Evolutionary conservation across 2,113 vertebrate species (phyloP).

Genomic region (Diadophis punctatus): DNA sequence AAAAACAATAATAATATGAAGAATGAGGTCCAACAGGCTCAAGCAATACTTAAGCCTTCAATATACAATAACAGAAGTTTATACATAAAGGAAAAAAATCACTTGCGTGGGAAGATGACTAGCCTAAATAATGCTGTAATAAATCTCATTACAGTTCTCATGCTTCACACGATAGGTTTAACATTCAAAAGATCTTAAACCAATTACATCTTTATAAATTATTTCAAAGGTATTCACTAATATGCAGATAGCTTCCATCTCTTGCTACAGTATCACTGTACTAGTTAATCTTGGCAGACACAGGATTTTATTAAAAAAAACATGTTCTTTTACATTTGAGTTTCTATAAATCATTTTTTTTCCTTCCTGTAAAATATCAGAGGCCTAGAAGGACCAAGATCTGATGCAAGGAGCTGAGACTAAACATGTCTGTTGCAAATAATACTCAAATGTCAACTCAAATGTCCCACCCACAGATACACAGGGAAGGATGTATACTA

Average conservation of each 20-base stretch:
- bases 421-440: not conserved
- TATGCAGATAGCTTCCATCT: not conserved
- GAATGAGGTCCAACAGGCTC: not conserved
- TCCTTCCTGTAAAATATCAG: not conserved
- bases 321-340: not conserved
- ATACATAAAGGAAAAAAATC: not conserved
- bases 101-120: rapidly evolving
- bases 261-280: not conserved
- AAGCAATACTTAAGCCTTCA: not conserved
- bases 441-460: not conserved
- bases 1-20: not conserved
- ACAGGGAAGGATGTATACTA: not conserved
- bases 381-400: not conserved
- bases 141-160: not conserved
- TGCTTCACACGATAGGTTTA: rapidly evolving
- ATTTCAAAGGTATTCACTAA: not conserved
- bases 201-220: not conserved
- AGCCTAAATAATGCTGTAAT: not conserved
- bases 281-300: not conserved
- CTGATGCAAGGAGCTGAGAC: not conserved
- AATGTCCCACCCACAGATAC: not conserved
- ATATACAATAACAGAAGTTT: not conserved
- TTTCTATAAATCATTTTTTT: not conserved
- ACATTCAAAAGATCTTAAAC: not conserved
- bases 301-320: not conserved